These are phyloP conservation scores for Netelia fuscicornis DNA, from an alignment of 2,888 invertebrate species.

Conservation along the genomic window DNA sequence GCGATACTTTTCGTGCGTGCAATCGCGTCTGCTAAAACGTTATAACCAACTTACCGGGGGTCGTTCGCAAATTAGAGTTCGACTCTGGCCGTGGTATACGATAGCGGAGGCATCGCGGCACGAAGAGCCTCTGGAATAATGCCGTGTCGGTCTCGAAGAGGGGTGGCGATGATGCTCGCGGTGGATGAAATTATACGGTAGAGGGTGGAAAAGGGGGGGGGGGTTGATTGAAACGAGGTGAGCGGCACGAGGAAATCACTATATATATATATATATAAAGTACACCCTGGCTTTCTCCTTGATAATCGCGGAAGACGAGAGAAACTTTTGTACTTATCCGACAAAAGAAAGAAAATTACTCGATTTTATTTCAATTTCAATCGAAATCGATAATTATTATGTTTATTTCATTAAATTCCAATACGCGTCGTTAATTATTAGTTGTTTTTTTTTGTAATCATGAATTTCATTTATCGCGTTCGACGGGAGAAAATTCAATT, in stretches of 20 bases:
- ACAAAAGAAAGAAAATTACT: background rate
- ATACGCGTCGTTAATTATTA: background rate
- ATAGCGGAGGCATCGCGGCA: constrained; percentile 19
- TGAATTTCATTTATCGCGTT: too few species aligned
- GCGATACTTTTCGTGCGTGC: constrained; percentile 53
- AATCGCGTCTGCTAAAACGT: constrained; percentile 40
- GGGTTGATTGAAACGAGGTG: constrained; percentile 60
- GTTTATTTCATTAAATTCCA: constrained; percentile 1
- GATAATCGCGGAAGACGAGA: constrained; percentile 14
- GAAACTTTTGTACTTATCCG: background rate
- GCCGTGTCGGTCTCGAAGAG: constrained; percentile 43
- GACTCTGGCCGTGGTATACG: constrained; percentile 33
- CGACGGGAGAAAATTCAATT: too few species aligned
- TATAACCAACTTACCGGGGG: constrained; percentile 52
- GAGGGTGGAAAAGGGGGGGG: constrained; percentile 15
- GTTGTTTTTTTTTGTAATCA: too few species aligned
- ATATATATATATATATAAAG: constrained; percentile 18
- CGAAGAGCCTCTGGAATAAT: constrained; percentile 56
- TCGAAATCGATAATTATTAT: background rate
- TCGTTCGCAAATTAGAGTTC: constrained; percentile 67
- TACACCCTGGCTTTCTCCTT: background rate
- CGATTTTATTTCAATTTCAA: background rate
- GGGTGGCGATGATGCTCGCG: constrained; percentile 42
- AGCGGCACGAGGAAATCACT: constrained; percentile 38
- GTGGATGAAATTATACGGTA: constrained; percentile 60